A percentile compares a stretch with the other conserved stretches of the same genome.
Evolutionary conservation across 2,113 vertebrate genomes (phyloP).

Genomic region (Pedetes capensis): DNA sequence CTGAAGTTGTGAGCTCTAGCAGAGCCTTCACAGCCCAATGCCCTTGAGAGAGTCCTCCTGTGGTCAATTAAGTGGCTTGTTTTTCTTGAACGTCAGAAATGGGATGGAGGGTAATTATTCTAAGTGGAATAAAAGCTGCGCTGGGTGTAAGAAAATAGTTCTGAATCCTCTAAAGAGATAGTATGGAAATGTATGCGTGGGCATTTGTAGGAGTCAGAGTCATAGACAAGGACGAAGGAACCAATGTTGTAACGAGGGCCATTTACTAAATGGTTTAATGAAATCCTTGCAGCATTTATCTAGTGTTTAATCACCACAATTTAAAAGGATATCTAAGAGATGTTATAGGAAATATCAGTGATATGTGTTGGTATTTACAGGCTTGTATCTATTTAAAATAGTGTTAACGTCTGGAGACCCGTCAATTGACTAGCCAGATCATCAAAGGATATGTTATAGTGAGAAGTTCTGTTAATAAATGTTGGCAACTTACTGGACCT

Average conservation of each 20-base stretch:
- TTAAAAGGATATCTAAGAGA: neutral
- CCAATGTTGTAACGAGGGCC: slow-evolving; percentile 11
- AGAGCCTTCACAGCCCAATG: slow-evolving; percentile 63
- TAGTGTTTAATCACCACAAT: slow-evolving; percentile 25
- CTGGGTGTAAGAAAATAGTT: slow-evolving; percentile 58
- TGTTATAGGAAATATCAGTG: neutral
- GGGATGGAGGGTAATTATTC: slow-evolving; percentile 62
- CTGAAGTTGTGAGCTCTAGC: slow-evolving; percentile 65
- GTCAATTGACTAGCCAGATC: neutral
- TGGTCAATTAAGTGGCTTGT: slow-evolving; percentile 79
- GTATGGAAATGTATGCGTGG: slow-evolving; percentile 37
- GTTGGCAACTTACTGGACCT: neutral
- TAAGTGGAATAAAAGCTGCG: slow-evolving; percentile 69
- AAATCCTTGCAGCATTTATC: slow-evolving; percentile 30
- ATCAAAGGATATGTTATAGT: neutral
- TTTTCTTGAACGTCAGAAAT: slow-evolving; percentile 78
- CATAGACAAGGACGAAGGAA: slow-evolving; percentile 12
- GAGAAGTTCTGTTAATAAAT: neutral
- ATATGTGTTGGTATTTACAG: neutral
- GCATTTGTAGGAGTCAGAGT: neutral
- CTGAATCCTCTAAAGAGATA: slow-evolving; percentile 49
- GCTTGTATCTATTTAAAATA: neutral
- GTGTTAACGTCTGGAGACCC: neutral
- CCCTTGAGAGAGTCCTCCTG: slow-evolving; percentile 79
- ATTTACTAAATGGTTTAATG: slow-evolving; percentile 47